A percentile compares a stretch with the other conserved stretches of the same genome.
Conservation (phyloP, 2,113 vertebrate genomes). For the Rhea pennata region DNA sequence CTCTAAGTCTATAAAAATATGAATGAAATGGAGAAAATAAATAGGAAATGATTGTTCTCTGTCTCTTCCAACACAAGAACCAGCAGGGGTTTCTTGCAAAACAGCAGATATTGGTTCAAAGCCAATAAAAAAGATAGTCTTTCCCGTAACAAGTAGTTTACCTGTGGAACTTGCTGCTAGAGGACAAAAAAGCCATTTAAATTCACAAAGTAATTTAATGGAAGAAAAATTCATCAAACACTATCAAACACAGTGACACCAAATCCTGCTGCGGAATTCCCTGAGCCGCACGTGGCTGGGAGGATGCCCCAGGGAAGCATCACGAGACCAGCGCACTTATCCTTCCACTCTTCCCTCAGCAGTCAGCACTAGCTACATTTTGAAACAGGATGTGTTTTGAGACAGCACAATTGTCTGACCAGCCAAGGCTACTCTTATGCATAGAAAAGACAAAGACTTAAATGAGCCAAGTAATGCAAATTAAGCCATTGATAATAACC, state of each 20-base stretch:
- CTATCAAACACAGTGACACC: neutral
- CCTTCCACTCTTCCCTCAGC: neutral
- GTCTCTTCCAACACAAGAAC: neutral
- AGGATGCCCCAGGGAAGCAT: neutral
- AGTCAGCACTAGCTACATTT: neutral
- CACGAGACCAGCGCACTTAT: neutral
- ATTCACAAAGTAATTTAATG: neutral
- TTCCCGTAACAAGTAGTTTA: neutral
- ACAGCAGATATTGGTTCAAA: neutral
- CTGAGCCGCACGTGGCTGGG: neutral
- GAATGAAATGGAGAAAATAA: neutral
- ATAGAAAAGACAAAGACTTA: neutral
- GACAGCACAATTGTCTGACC: neutral
- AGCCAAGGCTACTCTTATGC: neutral
- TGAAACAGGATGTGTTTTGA: neutral
- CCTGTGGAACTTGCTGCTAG: neutral
- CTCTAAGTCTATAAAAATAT: neutral
- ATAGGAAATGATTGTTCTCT: neutral
- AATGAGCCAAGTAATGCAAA: neutral
- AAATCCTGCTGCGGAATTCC: neutral
- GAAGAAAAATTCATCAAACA: neutral
- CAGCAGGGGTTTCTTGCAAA: neutral
- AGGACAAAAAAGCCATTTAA: neutral
- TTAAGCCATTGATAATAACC: neutral
- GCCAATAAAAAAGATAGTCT: neutral